Percentiles rank a stretch among this genome's conserved stretches.
Conservation (phyloP, 2,113 vertebrate species). For the Petroica traversi region DNA sequence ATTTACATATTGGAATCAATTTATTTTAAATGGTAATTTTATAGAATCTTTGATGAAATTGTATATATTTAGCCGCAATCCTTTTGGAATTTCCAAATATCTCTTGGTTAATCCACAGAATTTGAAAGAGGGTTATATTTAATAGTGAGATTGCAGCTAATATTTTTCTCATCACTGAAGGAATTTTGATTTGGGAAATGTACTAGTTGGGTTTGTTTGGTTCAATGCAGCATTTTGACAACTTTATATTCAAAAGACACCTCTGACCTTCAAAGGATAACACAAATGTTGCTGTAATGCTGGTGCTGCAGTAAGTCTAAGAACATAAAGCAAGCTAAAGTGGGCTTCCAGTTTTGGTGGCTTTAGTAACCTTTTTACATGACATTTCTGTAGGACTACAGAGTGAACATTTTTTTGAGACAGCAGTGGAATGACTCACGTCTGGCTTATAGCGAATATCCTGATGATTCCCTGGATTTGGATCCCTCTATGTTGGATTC, state of each 20-base stretch:
- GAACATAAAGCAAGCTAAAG: neutral
- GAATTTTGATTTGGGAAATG: slow-evolving; percentile 58
- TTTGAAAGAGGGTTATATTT: neutral
- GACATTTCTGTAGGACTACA: slow-evolving; percentile 91
- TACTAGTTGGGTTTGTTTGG: neutral
- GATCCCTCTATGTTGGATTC: slow-evolving; percentile 99
- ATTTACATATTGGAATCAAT: neutral
- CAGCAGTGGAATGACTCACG: slow-evolving; percentile 99
- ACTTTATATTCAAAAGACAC: neutral
- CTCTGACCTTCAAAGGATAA: neutral
- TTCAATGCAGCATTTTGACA: neutral
- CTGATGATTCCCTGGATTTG: slow-evolving; percentile 94
- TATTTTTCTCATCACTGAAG: neutral
- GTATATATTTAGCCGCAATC: neutral
- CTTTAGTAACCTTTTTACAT: slow-evolving; percentile 60
- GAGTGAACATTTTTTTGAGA: slow-evolving; percentile 99
- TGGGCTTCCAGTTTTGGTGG: neutral
- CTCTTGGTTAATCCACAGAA: neutral
- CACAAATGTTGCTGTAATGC: neutral
- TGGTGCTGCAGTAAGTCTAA: slow-evolving; percentile 11
- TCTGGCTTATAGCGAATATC: slow-evolving; percentile 95
- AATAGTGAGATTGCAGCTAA: neutral
- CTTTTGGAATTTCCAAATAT: neutral
- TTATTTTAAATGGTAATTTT: neutral
- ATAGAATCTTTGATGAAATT: neutral